A percentile compares a stretch with the other conserved stretches of the same genome.
Evolutionary conservation across 2,113 vertebrate genomes (phyloP).

Genomic region (Macrotus californicus): DNA sequence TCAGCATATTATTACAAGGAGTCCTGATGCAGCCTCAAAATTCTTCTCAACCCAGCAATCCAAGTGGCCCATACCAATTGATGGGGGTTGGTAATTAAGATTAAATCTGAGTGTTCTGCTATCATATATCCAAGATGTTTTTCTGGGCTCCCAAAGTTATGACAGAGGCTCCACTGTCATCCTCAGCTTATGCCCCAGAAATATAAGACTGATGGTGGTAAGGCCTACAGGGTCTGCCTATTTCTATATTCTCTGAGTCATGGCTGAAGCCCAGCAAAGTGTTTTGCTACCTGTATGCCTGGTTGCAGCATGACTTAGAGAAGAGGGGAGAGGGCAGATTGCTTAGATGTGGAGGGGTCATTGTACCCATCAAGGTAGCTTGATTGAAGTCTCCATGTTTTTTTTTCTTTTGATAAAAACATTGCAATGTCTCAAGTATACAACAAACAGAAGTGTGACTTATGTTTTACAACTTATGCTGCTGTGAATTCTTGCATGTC

Average conservation of each 20-base stretch:
- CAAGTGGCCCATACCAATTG: not conserved
- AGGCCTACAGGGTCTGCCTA: not conserved
- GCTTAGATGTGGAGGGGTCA: not conserved
- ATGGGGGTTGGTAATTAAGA: not conserved
- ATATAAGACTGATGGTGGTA: not conserved
- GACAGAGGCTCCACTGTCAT: not conserved
- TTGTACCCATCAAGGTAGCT: not conserved
- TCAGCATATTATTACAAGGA: not conserved
- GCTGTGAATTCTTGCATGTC: constrained; percentile 21
- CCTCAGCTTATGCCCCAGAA: not conserved
- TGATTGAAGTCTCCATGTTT: not conserved
- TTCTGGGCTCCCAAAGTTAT: not conserved
- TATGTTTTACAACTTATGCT: not conserved
- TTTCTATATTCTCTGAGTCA: not conserved
- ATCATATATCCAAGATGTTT: not conserved
- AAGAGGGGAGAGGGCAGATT: not conserved
- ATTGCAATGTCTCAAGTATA: not conserved
- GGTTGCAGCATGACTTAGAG: not conserved
- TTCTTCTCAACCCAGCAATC: not conserved
- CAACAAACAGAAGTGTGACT: constrained; percentile 9
- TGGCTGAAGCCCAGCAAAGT: not conserved
- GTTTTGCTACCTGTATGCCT: not conserved
- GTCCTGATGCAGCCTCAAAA: not conserved
- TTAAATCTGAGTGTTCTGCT: not conserved
- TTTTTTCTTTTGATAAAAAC: constrained; percentile 26